A percentile compares a stretch with the other conserved stretches of the same genome.
These are phyloP conservation scores for Ictalurus punctatus DNA, from an alignment of 2,113 vertebrate genomes.

Conservation along the genomic window DNA sequence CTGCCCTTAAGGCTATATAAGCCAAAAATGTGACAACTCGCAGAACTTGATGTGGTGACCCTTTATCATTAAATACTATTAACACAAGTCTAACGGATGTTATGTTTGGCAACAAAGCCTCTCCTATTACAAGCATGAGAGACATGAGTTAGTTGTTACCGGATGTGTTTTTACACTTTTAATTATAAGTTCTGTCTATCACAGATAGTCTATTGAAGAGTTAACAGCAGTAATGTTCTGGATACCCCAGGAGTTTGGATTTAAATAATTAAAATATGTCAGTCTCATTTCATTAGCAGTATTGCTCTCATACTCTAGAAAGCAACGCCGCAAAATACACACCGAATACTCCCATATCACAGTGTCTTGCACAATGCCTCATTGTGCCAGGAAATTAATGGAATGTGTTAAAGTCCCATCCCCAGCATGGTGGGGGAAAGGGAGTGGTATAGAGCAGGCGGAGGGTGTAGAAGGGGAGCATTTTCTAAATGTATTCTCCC, in stretches of 20 bases:
- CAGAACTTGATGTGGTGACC: neutral
- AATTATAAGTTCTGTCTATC: neutral
- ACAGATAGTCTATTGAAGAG: neutral
- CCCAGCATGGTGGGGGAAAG: neutral
- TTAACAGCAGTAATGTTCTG: constrained; percentile 17
- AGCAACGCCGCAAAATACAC: neutral
- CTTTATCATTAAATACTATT: neutral
- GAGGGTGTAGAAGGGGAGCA: constrained; percentile 42
- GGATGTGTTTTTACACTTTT: neutral
- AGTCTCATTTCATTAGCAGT: constrained; percentile 34
- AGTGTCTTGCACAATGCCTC: constrained; percentile 12
- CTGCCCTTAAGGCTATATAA: neutral
- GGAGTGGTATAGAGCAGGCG: constrained; percentile 17
- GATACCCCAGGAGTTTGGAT: constrained; percentile 25
- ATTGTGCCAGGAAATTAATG: constrained; percentile 45
- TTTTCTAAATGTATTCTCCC: constrained; percentile 21
- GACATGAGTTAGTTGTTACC: neutral
- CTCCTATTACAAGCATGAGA: neutral
- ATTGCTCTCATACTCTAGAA: neutral
- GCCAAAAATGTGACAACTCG: neutral
- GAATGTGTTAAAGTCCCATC: constrained; percentile 38
- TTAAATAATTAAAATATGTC: constrained; percentile 49
- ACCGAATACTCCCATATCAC: neutral
- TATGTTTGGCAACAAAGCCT: neutral
- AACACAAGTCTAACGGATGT: neutral